phyloP scores from a whole-genome alignment of 2,888 invertebrate genomes.

The Adelphocoris suturalis region DNA sequence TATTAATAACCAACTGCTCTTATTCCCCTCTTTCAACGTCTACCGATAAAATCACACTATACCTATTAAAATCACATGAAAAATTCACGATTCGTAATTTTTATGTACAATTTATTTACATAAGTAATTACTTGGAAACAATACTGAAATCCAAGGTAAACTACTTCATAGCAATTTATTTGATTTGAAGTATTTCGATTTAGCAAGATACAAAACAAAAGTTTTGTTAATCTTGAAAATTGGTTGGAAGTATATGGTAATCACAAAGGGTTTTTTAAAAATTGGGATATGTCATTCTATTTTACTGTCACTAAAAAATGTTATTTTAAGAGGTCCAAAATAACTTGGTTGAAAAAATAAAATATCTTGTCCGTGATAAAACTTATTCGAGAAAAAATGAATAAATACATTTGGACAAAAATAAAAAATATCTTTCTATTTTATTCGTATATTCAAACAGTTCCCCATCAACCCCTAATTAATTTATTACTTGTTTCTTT shows the following conservation, averaged over 20 bases:
- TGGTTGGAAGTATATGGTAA: not conserved
- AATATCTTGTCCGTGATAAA: no score
- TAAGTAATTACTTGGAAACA: not conserved
- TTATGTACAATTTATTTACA: conserved; percentile 4
- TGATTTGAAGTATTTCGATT: not conserved
- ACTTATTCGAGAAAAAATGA: no score
- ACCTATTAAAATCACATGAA: not conserved
- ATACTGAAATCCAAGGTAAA: not conserved
- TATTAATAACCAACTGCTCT: not conserved
- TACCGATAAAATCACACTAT: no score
- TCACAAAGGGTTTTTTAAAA: not conserved
- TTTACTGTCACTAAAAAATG: no score
- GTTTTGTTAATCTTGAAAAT: not conserved
- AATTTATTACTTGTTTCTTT: no score
- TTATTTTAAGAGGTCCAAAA: no score
- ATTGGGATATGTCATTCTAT: no score
- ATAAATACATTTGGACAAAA: no score
- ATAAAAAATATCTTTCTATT: no score
- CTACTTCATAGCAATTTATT: not conserved
- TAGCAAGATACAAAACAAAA: not conserved
- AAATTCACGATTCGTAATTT: not conserved
- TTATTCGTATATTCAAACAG: no score
- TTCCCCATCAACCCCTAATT: no score
- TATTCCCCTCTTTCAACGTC: not conserved
- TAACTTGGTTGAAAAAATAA: no score